Evolutionary conservation across 2,797 vertebrate genomes (phyloP), one percentile per base, ranked within the genome.

Genomic region (Pelochelys cantorii): DNA sequence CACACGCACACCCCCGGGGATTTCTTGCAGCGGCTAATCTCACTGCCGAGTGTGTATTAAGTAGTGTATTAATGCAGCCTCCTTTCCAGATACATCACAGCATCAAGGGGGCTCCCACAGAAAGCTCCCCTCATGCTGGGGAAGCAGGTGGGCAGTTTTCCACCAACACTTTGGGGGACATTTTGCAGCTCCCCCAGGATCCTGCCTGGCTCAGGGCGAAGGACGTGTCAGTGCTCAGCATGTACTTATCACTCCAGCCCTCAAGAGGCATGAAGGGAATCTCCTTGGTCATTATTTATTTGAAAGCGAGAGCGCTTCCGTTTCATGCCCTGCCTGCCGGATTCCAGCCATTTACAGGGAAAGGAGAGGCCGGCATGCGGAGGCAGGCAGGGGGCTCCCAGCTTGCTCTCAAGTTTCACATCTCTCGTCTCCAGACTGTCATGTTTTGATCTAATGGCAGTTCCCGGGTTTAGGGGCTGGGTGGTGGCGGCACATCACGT

Each of bases 401-500:
- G n/a, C 14, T 42, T 7, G 11, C 71, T 86, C 82, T 81, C 54
- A 89, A 81, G 86, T 52, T 29, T 60, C 18, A 25, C 56, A 48
- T 42, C 17, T 20, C 13, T 25, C 29, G 17, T 29, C 18, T 81
- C 80, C 25, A 81, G 10, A 54, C 34, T 22, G 34, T 37, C 34
- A 10, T 71, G 12, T 37, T 37, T 23, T 71, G 68, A 18, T 71
- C n/a, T 37, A 34, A 71, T 71, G 17, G n/a, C n/a, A 68, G n/a
- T n/a, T 34, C 17, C 34, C 18, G n/a, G 68, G 68, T 22, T 37
- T 34, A 37, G 5, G 68, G 34, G 65, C 10, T 22, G 20, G 34
- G n/a, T 5, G 0, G 65, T 68, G n/a, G n/a, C 22, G 20, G 11
- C 5, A 5, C 22, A 34, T 23, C 17, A 5, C 11, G 68, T 23